Conservation (phyloP, 2,797 vertebrate species). For the Pangasius djambal region DNA sequence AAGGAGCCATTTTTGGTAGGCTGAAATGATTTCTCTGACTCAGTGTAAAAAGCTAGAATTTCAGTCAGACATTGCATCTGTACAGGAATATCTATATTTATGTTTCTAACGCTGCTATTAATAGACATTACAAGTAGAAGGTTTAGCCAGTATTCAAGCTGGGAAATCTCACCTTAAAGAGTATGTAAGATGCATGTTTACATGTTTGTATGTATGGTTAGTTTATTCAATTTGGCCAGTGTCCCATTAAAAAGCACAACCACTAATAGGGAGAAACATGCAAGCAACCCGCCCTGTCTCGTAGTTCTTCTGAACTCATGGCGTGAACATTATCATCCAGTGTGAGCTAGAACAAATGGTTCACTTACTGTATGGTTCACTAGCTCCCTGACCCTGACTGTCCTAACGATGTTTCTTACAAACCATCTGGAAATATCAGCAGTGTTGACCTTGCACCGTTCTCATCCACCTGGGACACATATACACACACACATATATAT, state of each 20-base stretch:
- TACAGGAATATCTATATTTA: neutral
- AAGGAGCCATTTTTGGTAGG: neutral
- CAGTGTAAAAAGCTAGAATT: neutral
- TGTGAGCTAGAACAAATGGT: neutral
- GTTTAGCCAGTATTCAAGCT: neutral
- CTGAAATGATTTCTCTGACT: neutral
- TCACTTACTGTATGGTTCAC: neutral
- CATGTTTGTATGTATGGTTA: neutral
- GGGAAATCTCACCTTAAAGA: neutral
- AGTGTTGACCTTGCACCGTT: neutral
- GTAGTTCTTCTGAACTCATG: neutral
- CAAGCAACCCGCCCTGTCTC: neutral
- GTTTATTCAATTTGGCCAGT: neutral
- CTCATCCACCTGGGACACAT: neutral
- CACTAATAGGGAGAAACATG: neutral
- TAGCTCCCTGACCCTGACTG: neutral
- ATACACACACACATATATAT: neutral
- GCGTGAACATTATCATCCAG: constrained; percentile 6
- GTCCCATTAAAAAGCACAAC: neutral
- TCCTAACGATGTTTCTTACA: constrained; percentile 5
- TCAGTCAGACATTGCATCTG: neutral
- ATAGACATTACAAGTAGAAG: neutral
- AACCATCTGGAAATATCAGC: constrained; percentile 27
- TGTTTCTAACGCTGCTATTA: neutral
- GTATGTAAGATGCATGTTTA: neutral